Conservation (phyloP, 1,140 invertebrate species). For the Thaumatotibia leucotreta region DNA sequence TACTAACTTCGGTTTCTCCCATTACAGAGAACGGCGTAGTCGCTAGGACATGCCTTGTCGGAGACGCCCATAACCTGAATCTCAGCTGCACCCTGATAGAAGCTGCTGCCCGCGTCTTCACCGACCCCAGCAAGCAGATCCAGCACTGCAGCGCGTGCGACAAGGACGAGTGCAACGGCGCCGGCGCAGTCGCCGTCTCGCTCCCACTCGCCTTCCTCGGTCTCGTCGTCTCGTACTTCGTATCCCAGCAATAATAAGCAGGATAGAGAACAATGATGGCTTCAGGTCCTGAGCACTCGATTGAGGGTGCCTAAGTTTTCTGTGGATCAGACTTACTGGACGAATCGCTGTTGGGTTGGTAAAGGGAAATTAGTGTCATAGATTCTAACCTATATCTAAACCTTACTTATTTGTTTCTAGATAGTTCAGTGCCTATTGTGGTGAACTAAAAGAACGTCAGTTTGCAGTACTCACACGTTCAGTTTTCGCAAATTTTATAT, state of each 20-base stretch:
- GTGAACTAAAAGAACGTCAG: too few relatives aligned
- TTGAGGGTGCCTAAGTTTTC: slow-evolving; percentile 17
- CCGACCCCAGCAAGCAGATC: slow-evolving; percentile 42
- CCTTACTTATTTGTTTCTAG: too few relatives aligned
- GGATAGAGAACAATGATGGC: slow-evolving; percentile 25
- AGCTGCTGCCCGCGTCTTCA: slow-evolving; percentile 20
- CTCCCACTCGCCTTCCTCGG: slow-evolving; percentile 57
- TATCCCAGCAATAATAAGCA: slow-evolving; percentile 53
- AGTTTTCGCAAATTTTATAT: too few relatives aligned
- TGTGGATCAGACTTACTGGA: slow-evolving; percentile 19
- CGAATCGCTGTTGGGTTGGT: too few relatives aligned
- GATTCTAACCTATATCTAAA: too few relatives aligned
- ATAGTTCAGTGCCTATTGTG: too few relatives aligned
- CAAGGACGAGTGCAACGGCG: slow-evolving; percentile 77
- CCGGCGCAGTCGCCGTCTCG: slow-evolving; percentile 65
- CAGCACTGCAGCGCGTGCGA: slow-evolving; percentile 64
- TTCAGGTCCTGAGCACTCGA: slow-evolving; percentile 4
- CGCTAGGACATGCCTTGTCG: slow-evolving; percentile 57
- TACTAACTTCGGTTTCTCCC: slow-evolving; percentile 24
- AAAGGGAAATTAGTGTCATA: too few relatives aligned
- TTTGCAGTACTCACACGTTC: too few relatives aligned
- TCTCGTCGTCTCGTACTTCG: slow-evolving; percentile 48
- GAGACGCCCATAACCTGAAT: slow-evolving; percentile 54
- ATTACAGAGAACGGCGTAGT: slow-evolving; percentile 54
- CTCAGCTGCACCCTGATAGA: slow-evolving; percentile 54